Evolutionary conservation across 2,888 invertebrate species (phyloP).

Genomic region (Drosophila stalkeri): DNA sequence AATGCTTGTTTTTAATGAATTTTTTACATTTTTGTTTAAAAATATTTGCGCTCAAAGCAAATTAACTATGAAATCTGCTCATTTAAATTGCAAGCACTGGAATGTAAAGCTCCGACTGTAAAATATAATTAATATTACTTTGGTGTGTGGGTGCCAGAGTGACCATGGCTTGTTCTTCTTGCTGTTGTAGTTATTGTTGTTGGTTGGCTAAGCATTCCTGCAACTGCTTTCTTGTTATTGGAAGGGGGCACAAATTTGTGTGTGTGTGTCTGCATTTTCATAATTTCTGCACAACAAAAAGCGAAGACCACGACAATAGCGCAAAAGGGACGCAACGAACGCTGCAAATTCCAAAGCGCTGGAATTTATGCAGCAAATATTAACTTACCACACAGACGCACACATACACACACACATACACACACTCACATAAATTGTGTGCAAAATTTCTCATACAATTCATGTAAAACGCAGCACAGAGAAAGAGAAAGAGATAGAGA

Average conservation of each 20-base stretch:
- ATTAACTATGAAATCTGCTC: slow-evolving; percentile 62
- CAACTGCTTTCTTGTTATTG: slow-evolving; percentile 30
- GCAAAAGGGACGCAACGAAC: slow-evolving; percentile 57
- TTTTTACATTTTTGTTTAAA: slow-evolving; percentile 34
- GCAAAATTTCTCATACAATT: slow-evolving; percentile 55
- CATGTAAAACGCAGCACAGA: slow-evolving; percentile 46
- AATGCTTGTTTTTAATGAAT: slow-evolving; percentile 17
- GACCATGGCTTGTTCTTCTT: slow-evolving; percentile 14
- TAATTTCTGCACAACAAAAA: slow-evolving; percentile 68
- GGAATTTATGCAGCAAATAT: slow-evolving; percentile 79
- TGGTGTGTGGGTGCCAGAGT: slow-evolving; percentile 24
- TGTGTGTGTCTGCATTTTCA: slow-evolving; percentile 59
- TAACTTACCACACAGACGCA: slow-evolving; percentile 69
- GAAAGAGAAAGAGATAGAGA: neutral
- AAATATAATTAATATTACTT: slow-evolving; percentile 68
- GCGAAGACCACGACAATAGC: slow-evolving; percentile 46
- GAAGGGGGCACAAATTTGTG: slow-evolving; percentile 6
- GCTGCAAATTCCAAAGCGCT: slow-evolving; percentile 68
- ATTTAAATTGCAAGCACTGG: slow-evolving; percentile 53
- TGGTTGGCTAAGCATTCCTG: slow-evolving; percentile 8
- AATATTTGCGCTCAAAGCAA: slow-evolving; percentile 53
- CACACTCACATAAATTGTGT: slow-evolving; percentile 40
- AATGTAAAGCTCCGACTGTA: slow-evolving; percentile 51
- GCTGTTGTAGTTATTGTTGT: neutral
- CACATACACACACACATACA: slow-evolving; percentile 14